A percentile compares a stretch with the other conserved stretches of the same genome.
These are phyloP conservation scores for Spilarctia lutea DNA, from an alignment of 2,888 invertebrate genomes.

Conservation along the genomic window DNA sequence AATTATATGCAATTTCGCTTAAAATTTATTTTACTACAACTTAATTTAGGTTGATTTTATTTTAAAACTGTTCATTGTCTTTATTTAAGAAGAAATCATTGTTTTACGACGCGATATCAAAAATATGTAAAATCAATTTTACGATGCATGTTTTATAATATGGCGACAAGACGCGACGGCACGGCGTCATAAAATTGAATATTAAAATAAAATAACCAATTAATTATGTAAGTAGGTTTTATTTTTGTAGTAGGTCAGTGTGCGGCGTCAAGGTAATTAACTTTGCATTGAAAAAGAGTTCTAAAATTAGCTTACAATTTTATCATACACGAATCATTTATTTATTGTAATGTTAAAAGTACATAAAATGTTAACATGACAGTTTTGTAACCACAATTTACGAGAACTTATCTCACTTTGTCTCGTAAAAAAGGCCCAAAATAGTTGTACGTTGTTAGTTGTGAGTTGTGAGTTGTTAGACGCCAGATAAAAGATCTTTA, in stretches of 20 bases:
- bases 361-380: not conserved
- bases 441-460: not conserved
- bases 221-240: constrained; percentile 6
- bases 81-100: not conserved
- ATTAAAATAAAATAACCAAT: not conserved
- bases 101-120: not conserved
- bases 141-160: not conserved
- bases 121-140: not conserved
- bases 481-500: too few relatives aligned
- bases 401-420: not conserved
- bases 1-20: not conserved
- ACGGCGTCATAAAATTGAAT: not conserved
- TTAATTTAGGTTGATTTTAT: too few relatives aligned
- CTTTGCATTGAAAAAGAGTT: constrained; percentile 6
- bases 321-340: not conserved
- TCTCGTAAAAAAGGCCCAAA: not conserved
- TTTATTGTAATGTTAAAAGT: too few relatives aligned
- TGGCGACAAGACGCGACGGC: not conserved
- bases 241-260: constrained; percentile 13
- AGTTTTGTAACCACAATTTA: not conserved
- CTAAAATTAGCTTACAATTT: constrained; percentile 43
- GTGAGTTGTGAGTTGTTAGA: not conserved
- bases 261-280: constrained; percentile 29
- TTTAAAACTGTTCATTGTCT: not conserved
- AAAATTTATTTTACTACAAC: too few relatives aligned